Conservation (phyloP, 2,113 vertebrate species). For the Pachycephala philippinensis region DNA sequence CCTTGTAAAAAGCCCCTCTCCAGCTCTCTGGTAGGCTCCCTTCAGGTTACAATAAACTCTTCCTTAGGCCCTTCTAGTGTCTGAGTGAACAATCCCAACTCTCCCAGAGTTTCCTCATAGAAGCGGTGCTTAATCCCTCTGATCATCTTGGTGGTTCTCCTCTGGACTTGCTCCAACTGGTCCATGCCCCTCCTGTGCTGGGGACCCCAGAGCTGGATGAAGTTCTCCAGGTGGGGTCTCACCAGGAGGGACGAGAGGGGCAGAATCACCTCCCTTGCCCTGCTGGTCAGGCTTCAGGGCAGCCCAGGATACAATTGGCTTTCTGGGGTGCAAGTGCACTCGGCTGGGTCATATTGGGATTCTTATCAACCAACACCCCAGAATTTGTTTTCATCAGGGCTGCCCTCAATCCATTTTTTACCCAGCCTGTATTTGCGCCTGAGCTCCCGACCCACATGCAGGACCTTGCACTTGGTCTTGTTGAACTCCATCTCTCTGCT, state of each 20-base stretch:
- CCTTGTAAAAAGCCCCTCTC: neutral
- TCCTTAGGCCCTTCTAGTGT: neutral
- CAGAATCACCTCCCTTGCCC: neutral
- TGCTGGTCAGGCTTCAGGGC: neutral
- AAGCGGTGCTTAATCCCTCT: neutral
- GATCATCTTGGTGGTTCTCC: neutral
- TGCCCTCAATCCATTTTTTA: neutral
- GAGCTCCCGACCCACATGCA: rapidly evolving
- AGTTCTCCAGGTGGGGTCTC: neutral
- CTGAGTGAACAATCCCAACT: neutral
- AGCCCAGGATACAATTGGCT: neutral
- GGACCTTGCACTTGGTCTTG: neutral
- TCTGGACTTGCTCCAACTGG: neutral
- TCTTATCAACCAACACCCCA: neutral
- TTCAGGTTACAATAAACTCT: neutral
- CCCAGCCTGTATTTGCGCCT: neutral
- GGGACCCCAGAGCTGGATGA: neutral
- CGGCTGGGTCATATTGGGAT: neutral
- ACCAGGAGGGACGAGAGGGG: neutral
- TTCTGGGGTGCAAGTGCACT: neutral
- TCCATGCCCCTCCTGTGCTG: neutral
- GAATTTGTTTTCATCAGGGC: neutral
- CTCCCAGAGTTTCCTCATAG: neutral
- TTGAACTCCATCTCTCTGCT: neutral
- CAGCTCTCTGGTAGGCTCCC: neutral